Base-by-base conservation (phyloP, 2,113 vertebrate genomes). In the Pachycephala philippinensis region DNA sequence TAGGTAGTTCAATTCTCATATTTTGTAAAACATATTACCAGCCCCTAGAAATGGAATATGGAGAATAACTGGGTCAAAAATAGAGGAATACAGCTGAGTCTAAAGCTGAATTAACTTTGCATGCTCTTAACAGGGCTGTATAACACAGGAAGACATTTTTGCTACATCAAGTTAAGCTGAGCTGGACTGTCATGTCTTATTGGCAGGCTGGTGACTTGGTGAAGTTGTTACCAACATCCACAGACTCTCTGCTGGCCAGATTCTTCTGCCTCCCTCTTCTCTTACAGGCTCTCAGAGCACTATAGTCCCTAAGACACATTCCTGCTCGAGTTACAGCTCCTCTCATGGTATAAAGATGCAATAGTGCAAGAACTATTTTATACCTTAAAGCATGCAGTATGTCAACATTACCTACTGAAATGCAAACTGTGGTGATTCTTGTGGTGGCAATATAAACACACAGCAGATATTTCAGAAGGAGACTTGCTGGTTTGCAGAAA, bases 321-420 rank as follows among this genome's bases (percentile, higher is more conserved):
- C 37, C 31, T 59, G 26, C 37, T 84, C 2, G 0, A 33, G 20
- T 10, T 59, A 56, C 24, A 74, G 24, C 28, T 84, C 18, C 50
- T 59, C 53, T 37, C 13, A 8, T 3, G 21, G 7, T 6, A 42
- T 1, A 11, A 65, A 84, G 42, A 35, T 27, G 7, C 13, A 74
- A 7, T 0, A 42, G 8, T 12, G 9, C 26, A 63, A 71, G 31
- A 63, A 3, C 22, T 18, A 5, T 1, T 0, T 11, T n/a, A 6
- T 4, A 87, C 49, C 83, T 44, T 45, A 65, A 60, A 88, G 15
- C 28, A 10, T 1, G 6, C 16, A 60, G 35, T 64, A 56, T 47
- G 17, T 6, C 49, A 44, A n/a, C 37, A 11, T 23, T 24, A 33
- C 26, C 22, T 30, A 23, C 37, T 57, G 40, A 85, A 87, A 44